phyloP scores from a whole-genome alignment of 1,140 invertebrate species.

The Heliconius himera region DNA sequence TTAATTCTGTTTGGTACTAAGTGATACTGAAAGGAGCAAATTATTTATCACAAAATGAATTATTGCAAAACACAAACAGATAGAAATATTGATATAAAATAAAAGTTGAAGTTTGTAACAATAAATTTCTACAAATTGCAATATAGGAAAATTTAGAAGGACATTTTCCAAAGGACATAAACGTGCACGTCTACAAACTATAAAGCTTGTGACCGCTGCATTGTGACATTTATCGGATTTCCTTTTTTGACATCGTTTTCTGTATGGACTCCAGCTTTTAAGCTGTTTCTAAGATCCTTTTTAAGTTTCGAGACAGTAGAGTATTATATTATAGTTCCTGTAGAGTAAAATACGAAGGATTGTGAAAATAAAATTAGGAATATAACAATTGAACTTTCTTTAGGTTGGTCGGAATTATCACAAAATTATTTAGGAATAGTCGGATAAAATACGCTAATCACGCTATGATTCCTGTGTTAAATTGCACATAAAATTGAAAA shows the following conservation, averaged over 20 bases:
- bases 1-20: no score
- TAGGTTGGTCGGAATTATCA: no score
- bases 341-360: background rate
- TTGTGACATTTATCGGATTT: conserved; percentile 31
- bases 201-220: conserved; percentile 25
- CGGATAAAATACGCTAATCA: no score
- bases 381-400: no score
- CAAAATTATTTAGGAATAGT: no score
- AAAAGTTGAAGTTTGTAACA: background rate
- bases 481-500: no score
- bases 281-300: background rate
- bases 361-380: no score
- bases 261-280: background rate
- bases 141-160: background rate
- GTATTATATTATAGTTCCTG: background rate
- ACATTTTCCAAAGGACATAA: conserved; percentile 18
- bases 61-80: no score
- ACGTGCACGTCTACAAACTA: conserved; percentile 23
- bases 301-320: background rate
- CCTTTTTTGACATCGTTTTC: conserved; percentile 24
- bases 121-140: conserved; percentile 13
- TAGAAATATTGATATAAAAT: no score
- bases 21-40: no score
- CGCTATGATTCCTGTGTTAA: no score
- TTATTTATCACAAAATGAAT: no score